Conservation (phyloP, 2,888 invertebrate species). For the Dichetophora obliterata region DNA sequence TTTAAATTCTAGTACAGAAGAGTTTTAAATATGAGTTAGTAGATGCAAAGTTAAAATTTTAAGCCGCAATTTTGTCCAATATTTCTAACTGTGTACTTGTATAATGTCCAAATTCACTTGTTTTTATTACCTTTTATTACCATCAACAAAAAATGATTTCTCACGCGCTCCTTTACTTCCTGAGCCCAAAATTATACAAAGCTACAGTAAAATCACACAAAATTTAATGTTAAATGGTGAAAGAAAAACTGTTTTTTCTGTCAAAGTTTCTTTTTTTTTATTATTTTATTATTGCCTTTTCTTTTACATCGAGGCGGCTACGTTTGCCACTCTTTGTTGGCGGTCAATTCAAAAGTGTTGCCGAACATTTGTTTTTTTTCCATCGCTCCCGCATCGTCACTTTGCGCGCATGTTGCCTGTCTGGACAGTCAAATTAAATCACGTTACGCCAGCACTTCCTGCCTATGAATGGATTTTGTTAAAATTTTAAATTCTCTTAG, state of each 20-base stretch:
- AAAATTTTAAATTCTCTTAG: too few relatives aligned
- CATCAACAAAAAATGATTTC: conserved; percentile 21
- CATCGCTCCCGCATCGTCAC: neutral
- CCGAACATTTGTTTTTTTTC: neutral
- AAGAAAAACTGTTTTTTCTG: neutral
- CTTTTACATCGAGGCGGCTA: neutral
- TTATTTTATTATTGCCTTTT: neutral
- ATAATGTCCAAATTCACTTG: neutral
- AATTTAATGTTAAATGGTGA: too few relatives aligned
- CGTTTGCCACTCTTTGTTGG: conserved; percentile 18
- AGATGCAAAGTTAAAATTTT: neutral
- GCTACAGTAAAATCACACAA: too few relatives aligned
- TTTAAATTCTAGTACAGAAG: too few relatives aligned
- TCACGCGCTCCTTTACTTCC: conserved; percentile 4
- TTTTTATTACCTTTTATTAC: neutral
- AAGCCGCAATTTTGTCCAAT: neutral
- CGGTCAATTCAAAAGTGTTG: conserved; percentile 23
- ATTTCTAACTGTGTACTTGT: neutral
- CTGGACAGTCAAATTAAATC: conserved; percentile 12
- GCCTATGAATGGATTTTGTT: neutral
- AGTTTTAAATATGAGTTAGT: too few relatives aligned
- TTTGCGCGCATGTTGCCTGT: neutral
- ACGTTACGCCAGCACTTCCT: conserved; percentile 24
- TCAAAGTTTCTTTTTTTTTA: too few relatives aligned
- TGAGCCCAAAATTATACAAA: neutral